Evolutionary conservation across 2,113 vertebrate species (phyloP).

Genomic region (Perognathus longimembris): DNA sequence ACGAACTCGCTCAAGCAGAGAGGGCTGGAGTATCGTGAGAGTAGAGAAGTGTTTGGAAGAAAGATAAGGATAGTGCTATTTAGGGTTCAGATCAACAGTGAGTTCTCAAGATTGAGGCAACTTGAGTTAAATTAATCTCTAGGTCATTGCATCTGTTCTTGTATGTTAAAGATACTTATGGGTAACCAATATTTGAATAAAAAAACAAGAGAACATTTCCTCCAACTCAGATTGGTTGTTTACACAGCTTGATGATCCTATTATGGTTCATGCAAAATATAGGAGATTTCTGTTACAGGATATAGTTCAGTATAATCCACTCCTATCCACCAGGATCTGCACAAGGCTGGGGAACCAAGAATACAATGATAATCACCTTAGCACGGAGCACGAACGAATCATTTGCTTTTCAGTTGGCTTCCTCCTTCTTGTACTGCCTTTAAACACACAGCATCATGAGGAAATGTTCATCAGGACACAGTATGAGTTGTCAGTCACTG

Average conservation of each 20-base stretch:
- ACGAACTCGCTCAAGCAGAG: neutral
- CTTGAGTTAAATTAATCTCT: conserved; percentile 32
- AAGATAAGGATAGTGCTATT: neutral
- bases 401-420: neutral
- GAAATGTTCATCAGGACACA: neutral
- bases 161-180: neutral
- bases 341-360: neutral
- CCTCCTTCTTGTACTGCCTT: neutral
- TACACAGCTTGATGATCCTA: neutral
- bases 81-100: neutral
- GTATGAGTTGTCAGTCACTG: neutral
- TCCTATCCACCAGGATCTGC: neutral
- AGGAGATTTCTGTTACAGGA: neutral
- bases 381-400: neutral
- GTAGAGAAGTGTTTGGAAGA: neutral
- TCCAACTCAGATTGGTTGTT: neutral
- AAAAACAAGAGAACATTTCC: conserved; percentile 20
- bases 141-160: neutral
- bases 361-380: neutral
- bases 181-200: conserved; percentile 10
- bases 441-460: neutral
- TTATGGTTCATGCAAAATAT: neutral
- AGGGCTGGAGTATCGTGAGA: neutral
- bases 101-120: neutral
- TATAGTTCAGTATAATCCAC: neutral